phyloP scores from a whole-genome alignment of 1,140 invertebrate species.

The Nomia melanderi region DNA sequence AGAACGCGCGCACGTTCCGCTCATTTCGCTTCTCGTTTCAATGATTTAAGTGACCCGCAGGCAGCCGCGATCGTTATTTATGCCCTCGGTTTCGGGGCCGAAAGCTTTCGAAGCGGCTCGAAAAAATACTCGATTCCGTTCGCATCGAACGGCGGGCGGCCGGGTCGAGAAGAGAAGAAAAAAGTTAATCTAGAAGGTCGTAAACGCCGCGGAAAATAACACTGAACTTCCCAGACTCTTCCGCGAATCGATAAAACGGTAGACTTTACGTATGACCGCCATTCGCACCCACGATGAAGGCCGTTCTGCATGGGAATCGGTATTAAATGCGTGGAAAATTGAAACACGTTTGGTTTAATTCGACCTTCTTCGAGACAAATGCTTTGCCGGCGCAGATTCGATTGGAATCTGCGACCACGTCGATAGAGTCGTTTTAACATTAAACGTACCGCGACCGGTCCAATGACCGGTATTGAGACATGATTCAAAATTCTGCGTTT shows the following conservation, averaged over 20 bases:
- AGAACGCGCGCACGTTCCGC: neutral
- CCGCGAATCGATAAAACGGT: neutral
- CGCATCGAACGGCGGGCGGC: neutral
- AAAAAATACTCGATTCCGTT: neutral
- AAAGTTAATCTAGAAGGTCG: neutral
- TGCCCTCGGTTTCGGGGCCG: neutral
- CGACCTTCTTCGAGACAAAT: too few species aligned
- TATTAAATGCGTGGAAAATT: neutral
- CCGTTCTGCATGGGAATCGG: neutral
- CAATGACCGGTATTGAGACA: too few species aligned
- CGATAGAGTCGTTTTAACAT: too few species aligned
- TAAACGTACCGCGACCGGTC: too few species aligned
- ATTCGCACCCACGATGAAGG: neutral
- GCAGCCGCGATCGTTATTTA: neutral
- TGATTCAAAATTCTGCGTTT: too few species aligned
- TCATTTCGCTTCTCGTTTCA: neutral
- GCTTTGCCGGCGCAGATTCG: too few species aligned
- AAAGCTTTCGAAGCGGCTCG: neutral
- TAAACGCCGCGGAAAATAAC: slow-evolving; percentile 2
- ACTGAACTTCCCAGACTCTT: neutral
- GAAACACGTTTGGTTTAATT: neutral
- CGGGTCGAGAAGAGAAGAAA: too few species aligned
- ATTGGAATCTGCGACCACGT: too few species aligned
- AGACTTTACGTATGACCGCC: neutral
- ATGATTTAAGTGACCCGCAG: neutral